Evolutionary conservation across 2,797 vertebrate species (phyloP).

Genomic region (Lacerta bilineata): DNA sequence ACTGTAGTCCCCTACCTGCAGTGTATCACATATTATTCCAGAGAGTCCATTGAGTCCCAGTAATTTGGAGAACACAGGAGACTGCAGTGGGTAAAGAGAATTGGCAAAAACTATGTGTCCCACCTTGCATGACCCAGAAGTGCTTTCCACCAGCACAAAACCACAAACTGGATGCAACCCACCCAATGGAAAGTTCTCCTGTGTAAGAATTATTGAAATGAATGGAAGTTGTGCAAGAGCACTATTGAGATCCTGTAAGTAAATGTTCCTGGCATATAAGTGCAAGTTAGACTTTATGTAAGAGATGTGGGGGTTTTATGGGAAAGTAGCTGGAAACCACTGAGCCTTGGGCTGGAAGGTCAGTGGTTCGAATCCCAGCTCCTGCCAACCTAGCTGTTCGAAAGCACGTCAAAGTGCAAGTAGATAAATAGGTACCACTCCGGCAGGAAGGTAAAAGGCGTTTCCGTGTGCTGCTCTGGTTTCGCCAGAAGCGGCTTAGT

Average conservation of each 20-base stretch:
- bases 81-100: not conserved
- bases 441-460: no score
- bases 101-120: not conserved
- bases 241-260: not conserved
- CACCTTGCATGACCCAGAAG: not conserved
- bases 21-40: not conserved
- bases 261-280: not conserved
- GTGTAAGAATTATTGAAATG: not conserved
- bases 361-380: no score
- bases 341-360: no score
- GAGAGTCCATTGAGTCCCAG: not conserved
- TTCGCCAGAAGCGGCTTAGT: no score
- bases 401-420: no score
- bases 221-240: no score
- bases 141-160: not conserved
- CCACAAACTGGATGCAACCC: not conserved
- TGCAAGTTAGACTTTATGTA: not conserved
- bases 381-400: no score
- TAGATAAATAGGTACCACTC: no score
- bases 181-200: not conserved
- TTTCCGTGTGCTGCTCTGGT: no score
- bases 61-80: no score
- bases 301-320: no score
- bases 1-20: not conserved
- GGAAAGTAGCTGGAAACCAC: no score